These are phyloP conservation scores for Proctacanthus coquilletti DNA, from an alignment of 1,140 invertebrate genomes.

Conservation along the genomic window DNA sequence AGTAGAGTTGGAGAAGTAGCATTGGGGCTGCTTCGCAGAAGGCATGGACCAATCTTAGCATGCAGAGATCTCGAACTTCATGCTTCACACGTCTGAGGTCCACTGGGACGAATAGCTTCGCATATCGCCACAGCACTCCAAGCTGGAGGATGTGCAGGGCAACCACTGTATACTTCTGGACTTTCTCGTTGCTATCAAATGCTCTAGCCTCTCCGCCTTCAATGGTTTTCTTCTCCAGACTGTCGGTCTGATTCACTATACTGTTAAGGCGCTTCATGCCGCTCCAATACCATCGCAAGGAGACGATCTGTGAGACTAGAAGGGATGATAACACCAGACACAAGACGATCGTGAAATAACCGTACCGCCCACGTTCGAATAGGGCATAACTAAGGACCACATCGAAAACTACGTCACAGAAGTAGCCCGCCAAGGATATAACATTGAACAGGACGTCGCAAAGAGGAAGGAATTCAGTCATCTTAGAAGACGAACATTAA, in stretches of 20 bases:
- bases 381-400: conserved; percentile 69
- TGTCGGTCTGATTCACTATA: not conserved
- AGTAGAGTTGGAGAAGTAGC: conserved; percentile 66
- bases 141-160: conserved; percentile 59
- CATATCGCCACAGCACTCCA: conserved; percentile 80
- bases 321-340: conserved; percentile 50
- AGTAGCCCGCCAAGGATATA: conserved; percentile 77
- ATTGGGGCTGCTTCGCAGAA: conserved; percentile 79
- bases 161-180: conserved; percentile 28
- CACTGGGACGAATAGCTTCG: conserved; percentile 73
- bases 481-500: conserved; percentile 9
- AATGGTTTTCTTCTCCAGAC: not conserved
- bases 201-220: no score
- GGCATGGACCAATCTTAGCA: conserved; percentile 69
- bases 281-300: conserved; percentile 36
- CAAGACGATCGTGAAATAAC: conserved; percentile 46
- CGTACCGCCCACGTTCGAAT: conserved; percentile 42
- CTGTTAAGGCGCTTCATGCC: not conserved
- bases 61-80: conserved; percentile 55
- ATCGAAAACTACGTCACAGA: conserved; percentile 82
- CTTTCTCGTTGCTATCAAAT: conserved; percentile 6
- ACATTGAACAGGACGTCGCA: conserved; percentile 85
- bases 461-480: conserved; percentile 66
- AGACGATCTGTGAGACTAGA: conserved; percentile 52
- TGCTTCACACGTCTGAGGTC: conserved; percentile 66